A percentile compares a stretch with the other conserved stretches of the same genome.
phyloP scores from a whole-genome alignment of 2,888 invertebrate genomes.

The Amiota mariae region DNA sequence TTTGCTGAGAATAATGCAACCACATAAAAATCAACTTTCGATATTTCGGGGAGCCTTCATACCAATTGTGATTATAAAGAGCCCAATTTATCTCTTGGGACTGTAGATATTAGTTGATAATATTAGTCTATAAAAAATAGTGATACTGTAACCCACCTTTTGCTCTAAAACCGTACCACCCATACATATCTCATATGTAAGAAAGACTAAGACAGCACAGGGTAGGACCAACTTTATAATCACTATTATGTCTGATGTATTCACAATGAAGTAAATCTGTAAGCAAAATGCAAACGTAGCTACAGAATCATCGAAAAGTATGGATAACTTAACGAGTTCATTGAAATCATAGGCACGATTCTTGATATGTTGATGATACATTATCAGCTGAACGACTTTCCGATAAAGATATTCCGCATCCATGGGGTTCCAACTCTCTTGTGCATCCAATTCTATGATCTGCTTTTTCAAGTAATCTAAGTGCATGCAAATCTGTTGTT shows the following conservation, averaged over 20 bases:
- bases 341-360: neutral
- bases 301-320: neutral
- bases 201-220: neutral
- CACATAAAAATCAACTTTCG: constrained; percentile 27
- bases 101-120: neutral
- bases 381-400: neutral
- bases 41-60: neutral
- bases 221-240: neutral
- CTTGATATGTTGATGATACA: neutral
- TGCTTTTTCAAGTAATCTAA: neutral
- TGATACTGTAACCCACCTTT: neutral
- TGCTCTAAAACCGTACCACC: neutral
- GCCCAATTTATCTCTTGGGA: neutral
- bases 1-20: constrained; percentile 31
- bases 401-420: neutral
- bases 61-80: neutral
- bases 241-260: neutral
- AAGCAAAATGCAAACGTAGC: neutral
- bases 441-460: neutral
- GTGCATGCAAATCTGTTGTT: neutral
- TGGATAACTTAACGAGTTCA: neutral
- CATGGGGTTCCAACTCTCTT: neutral
- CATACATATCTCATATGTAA: neutral
- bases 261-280: neutral
- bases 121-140: too few species aligned